Conservation (phyloP, 2,888 invertebrate species). For the Hoplodrina blanda region DNA sequence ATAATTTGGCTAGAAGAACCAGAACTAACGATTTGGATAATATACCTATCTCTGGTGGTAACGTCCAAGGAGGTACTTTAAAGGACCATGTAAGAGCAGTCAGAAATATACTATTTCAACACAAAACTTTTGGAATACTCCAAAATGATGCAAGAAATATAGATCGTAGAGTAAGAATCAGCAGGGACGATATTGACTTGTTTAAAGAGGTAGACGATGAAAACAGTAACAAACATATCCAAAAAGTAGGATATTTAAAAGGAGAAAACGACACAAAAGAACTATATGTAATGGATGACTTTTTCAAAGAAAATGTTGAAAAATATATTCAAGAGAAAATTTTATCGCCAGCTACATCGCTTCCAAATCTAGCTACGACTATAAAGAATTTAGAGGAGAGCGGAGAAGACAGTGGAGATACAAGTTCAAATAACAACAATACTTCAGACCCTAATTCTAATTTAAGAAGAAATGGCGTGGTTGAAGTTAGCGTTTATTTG, state of each 20-base stretch:
- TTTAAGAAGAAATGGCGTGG: conserved; percentile 30
- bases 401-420: background rate
- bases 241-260: conserved; percentile 42
- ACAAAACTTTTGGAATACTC: conserved; percentile 59
- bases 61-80: conserved; percentile 47
- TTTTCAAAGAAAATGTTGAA: conserved; percentile 32
- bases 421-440: background rate
- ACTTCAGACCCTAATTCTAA: conserved; percentile 1
- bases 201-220: background rate
- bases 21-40: background rate
- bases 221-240: background rate
- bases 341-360: background rate
- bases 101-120: conserved; percentile 64
- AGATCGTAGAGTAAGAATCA: background rate
- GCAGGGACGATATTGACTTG: conserved; percentile 54
- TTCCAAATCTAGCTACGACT: background rate
- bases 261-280: conserved; percentile 10
- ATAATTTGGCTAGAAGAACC: conserved; percentile 1
- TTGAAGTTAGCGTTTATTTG: conserved; percentile 63
- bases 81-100: conserved; percentile 68
- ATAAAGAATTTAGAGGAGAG: background rate
- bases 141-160: conserved; percentile 6
- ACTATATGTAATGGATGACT: conserved; percentile 36
- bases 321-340: conserved; percentile 21
- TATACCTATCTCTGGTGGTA: conserved; percentile 55